Conservation (phyloP, 2,888 invertebrate species). For the Hipparchia semele region DNA sequence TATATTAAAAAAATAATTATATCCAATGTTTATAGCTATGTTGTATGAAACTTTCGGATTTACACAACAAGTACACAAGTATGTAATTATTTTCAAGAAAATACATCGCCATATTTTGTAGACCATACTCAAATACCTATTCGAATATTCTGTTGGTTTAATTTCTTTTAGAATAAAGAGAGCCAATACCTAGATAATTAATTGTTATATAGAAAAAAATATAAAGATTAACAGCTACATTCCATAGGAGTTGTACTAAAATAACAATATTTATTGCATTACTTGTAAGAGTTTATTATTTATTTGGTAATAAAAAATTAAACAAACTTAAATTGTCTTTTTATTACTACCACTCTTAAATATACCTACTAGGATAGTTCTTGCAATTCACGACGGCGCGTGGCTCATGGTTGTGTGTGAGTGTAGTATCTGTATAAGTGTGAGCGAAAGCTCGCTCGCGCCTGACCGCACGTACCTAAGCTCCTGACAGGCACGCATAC, state of each 20-base stretch:
- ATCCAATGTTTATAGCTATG: background rate
- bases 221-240: constrained; percentile 24
- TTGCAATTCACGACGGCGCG: too few relatives aligned
- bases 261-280: constrained; percentile 32
- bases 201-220: constrained; percentile 16
- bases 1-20: background rate
- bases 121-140: background rate
- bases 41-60: background rate
- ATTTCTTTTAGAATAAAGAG: background rate
- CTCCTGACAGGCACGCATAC: too few relatives aligned
- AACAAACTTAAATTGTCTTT: background rate
- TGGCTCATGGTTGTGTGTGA: too few relatives aligned
- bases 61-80: background rate
- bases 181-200: constrained; percentile 1
- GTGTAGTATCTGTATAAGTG: too few relatives aligned
- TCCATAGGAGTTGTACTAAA: constrained; percentile 33
- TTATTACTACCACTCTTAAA: constrained; percentile 1
- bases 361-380: too few relatives aligned
- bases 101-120: background rate
- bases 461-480: too few relatives aligned
- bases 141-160: constrained; percentile 8
- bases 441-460: too few relatives aligned
- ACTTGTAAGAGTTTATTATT: constrained; percentile 33
- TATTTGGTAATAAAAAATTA: constrained; percentile 34
- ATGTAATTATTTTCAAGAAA: background rate